Percentiles rank a stretch among this genome's conserved stretches.
Evolutionary conservation across 2,888 invertebrate genomes (phyloP).

Genomic region (Glyphotaelius pellucidus): DNA sequence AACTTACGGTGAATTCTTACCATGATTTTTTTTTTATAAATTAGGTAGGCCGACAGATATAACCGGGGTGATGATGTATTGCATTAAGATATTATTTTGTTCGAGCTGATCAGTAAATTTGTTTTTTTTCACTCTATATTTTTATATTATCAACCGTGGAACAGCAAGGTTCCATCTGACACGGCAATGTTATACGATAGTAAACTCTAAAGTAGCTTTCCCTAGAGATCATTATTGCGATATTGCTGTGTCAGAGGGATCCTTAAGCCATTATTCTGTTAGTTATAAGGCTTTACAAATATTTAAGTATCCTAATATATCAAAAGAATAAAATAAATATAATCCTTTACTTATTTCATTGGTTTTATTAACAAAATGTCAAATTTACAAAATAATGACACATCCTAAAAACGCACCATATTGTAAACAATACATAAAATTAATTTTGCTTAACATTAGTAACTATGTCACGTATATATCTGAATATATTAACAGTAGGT

Average conservation of each 20-base stretch:
- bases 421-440: neutral
- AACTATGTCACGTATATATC: neutral
- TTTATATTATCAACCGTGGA: neutral
- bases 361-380: neutral
- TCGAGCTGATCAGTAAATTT: neutral
- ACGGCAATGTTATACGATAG: too few relatives aligned
- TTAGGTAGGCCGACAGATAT: neutral
- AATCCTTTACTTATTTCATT: conserved; percentile 2
- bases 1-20: neutral
- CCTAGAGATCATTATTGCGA: too few relatives aligned
- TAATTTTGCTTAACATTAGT: neutral
- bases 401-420: neutral
- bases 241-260: too few relatives aligned
- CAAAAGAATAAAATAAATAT: neutral
- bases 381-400: neutral
- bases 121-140: neutral
- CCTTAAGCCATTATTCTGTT: neutral
- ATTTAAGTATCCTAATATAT: neutral
- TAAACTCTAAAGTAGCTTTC: too few relatives aligned
- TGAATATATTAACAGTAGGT: neutral
- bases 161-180: too few relatives aligned
- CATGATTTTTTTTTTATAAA: neutral
- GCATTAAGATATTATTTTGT: neutral
- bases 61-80: neutral
- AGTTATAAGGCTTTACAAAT: neutral